Conservation (phyloP, 2,888 invertebrate species). For the Erebia ligea region DNA sequence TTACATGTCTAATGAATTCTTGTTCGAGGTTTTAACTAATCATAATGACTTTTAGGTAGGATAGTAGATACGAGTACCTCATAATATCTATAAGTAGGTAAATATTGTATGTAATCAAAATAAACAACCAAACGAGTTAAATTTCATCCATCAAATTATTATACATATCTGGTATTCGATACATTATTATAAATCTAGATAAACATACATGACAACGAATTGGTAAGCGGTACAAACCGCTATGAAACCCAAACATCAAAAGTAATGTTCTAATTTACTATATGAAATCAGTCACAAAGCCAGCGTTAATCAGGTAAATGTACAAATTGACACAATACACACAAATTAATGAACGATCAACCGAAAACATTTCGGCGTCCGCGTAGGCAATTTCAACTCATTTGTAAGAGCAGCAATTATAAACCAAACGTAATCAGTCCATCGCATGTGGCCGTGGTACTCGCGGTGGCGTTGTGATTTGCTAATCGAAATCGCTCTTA, state of each 20-base stretch:
- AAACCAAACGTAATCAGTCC: constrained; percentile 71
- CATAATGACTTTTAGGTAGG: neutral
- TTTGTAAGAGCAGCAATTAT: constrained; percentile 79
- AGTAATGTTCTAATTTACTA: constrained; percentile 33
- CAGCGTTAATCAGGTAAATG: constrained; percentile 66
- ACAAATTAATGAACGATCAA: constrained; percentile 78
- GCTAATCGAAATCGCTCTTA: constrained; percentile 16
- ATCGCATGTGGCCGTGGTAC: constrained; percentile 53
- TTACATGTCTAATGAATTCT: neutral
- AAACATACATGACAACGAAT: constrained; percentile 1
- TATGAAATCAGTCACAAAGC: constrained; percentile 48
- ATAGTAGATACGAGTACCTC: neutral
- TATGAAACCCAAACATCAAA: constrained; percentile 24
- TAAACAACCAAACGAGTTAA: constrained; percentile 3
- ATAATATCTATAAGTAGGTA: neutral
- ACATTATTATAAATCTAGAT: constrained; percentile 3
- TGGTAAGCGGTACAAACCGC: constrained; percentile 20
- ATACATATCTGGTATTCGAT: neutral
- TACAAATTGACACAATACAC: constrained; percentile 72
- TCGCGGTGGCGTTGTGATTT: constrained; percentile 39
- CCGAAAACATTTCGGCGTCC: constrained; percentile 72
- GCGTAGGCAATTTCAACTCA: constrained; percentile 67
- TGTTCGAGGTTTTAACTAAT: neutral
- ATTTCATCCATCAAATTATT: neutral
- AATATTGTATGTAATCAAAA: constrained; percentile 7